A percentile compares a stretch with the other conserved stretches of the same genome.
Conservation (phyloP, 2,113 vertebrate genomes). For the Dolichallabes microphthalmus region DNA sequence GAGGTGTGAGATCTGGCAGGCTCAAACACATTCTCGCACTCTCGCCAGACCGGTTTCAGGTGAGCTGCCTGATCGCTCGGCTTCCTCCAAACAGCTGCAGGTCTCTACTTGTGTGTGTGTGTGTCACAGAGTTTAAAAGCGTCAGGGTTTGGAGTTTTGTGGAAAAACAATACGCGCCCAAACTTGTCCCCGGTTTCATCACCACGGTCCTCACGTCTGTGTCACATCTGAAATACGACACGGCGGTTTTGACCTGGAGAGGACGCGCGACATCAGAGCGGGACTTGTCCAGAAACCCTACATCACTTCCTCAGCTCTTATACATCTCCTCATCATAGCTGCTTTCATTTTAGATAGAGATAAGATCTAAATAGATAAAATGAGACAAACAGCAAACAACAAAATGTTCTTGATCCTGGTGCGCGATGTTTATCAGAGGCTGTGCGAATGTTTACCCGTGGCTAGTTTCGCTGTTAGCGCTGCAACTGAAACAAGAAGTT, state of each 20-base stretch:
- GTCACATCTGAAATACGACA: not conserved
- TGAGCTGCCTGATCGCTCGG: not conserved
- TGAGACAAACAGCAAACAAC: not conserved
- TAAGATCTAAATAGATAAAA: too few species aligned
- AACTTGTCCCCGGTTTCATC: constrained; percentile 16
- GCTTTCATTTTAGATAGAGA: too few species aligned
- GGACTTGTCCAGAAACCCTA: not conserved
- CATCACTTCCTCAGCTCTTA: not conserved
- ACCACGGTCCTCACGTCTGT: not conserved
- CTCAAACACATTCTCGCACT: not conserved
- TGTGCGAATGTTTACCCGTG: not conserved
- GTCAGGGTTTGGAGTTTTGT: not conserved
- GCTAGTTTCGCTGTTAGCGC: not conserved
- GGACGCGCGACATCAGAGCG: not conserved
- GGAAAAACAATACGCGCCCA: not conserved
- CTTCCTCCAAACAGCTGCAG: constrained; percentile 4
- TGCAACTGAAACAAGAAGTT: not conserved
- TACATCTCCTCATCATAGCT: not conserved
- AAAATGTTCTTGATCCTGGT: not conserved
- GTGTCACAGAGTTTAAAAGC: constrained; percentile 2
- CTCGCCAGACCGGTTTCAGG: constrained; percentile 6
- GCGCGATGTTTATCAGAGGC: not conserved
- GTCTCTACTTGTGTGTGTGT: constrained; percentile 24
- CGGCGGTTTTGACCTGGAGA: not conserved
- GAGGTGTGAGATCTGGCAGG: not conserved